These are phyloP conservation scores for Muscina levida DNA, from an alignment of 2,888 invertebrate genomes.

Conservation along the genomic window DNA sequence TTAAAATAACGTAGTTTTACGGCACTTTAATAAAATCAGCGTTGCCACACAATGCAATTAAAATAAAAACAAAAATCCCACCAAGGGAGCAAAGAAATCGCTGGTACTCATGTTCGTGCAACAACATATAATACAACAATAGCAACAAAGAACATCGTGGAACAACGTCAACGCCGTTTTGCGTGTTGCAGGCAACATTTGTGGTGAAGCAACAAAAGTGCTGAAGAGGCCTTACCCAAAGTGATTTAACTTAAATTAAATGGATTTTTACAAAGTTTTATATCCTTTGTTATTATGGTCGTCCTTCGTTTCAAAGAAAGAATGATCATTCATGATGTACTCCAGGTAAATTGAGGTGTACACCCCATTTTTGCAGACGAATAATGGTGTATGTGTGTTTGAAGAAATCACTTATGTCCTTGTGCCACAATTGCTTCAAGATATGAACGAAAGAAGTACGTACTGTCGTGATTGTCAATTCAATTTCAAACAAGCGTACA, in stretches of 20 bases:
- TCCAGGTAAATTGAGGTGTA: too few relatives aligned
- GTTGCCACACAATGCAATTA: conserved; percentile 42
- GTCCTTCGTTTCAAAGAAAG: conserved; percentile 16
- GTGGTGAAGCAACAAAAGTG: not conserved
- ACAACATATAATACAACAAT: not conserved
- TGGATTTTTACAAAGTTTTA: conserved; percentile 18
- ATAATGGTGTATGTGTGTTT: too few relatives aligned
- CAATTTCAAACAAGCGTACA: too few relatives aligned
- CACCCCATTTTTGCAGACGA: too few relatives aligned
- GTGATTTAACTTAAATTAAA: conserved; percentile 44
- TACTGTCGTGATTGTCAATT: too few relatives aligned
- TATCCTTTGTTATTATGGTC: conserved; percentile 22
- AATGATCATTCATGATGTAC: too few relatives aligned
- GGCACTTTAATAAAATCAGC: conserved; percentile 70
- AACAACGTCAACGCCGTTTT: not conserved
- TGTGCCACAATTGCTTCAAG: too few relatives aligned
- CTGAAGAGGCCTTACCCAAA: conserved; percentile 24
- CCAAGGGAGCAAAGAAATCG: conserved; percentile 1
- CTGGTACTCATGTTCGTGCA: not conserved
- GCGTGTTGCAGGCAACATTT: conserved; percentile 21
- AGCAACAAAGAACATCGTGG: not conserved
- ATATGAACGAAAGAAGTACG: too few relatives aligned
- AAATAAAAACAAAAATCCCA: conserved; percentile 1
- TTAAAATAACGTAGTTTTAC: conserved; percentile 71
- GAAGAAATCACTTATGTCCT: too few relatives aligned